A percentile compares a stretch with the other conserved stretches of the same genome.
phyloP scores from a whole-genome alignment of 2,888 invertebrate genomes.

The Drosophila pseudotakahashii region DNA sequence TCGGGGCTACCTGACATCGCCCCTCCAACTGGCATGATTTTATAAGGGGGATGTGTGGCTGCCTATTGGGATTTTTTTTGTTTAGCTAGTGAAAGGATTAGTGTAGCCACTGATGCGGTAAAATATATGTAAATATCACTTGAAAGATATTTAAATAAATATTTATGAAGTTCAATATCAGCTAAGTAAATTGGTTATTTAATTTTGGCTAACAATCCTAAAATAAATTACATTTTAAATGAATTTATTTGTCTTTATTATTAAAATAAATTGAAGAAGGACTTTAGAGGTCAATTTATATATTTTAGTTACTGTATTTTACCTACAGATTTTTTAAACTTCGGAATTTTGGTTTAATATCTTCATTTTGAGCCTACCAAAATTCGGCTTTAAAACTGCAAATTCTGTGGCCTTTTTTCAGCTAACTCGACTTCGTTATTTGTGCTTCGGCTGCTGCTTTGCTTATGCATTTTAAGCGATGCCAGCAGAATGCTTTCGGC shows the following conservation, averaged over 20 bases:
- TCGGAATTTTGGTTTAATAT: neutral
- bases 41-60: constrained; percentile 2
- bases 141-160: neutral
- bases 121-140: neutral
- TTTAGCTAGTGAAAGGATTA: constrained; percentile 13
- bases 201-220: neutral
- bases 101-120: neutral
- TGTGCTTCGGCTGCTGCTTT: constrained; percentile 54
- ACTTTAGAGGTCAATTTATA: too few relatives aligned
- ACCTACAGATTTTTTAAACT: too few relatives aligned
- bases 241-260: neutral
- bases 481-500: constrained; percentile 70
- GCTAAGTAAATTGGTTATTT: too few relatives aligned
- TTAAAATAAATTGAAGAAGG: neutral
- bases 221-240: neutral
- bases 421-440: constrained; percentile 61
- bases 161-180: neutral
- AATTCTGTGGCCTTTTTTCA: neutral
- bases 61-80: too few relatives aligned
- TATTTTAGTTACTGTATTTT: too few relatives aligned
- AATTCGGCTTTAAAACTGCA: constrained; percentile 22
- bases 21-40: neutral
- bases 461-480: constrained; percentile 67
- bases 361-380: neutral
- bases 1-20: constrained; percentile 13